Evolutionary conservation across 2,113 vertebrate genomes (phyloP), one percentile per base, ranked within the genome.

Genomic region (Megaceryle maxima): DNA sequence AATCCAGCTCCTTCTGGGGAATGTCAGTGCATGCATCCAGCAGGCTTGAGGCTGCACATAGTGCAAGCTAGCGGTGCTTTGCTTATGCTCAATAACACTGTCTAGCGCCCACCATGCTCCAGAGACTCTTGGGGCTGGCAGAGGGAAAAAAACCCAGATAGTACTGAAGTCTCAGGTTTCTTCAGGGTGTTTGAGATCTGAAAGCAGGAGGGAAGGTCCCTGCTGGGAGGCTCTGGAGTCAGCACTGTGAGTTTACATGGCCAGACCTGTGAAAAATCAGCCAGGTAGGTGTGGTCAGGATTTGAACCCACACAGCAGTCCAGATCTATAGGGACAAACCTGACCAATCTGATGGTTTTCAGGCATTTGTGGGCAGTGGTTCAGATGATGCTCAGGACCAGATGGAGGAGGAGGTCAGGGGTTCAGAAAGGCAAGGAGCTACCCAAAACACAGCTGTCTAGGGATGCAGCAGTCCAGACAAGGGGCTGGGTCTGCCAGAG

Each of bases 1-100:
- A 97, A 88, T 77, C 68, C 95, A 93, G 92, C 64, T 83, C 88
- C 86, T 93, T 44, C 95, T 96, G 92, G 79, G 57, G 55, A 93
- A 50, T 43, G 68, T 92, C 92, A 88, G 78, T 1, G 0, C 2
- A 29, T 1, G 7, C 10, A 83, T 76, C 63, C 94, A 95, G 75
- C 67, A 68, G 57, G 53, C 62, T 64, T 2, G 2, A 83, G 3
- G 2, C 57, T 8, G 3, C 48, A 28, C 2, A 2, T 20, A 56
- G 76, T 2, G 3, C 35, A 39, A 88, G 63, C 39, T 78, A 88
- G 57, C 78, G 85, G 74, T 2, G 5, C 63, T 86, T 69, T 80
- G 79, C 85, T 85, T 87, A 25, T 57, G 44, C 78, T 86, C 53
- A 37, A 68, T 72, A 84, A 8, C 69, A 50, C 31, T 25, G 33